Evolutionary conservation across 2,797 vertebrate genomes (phyloP).

Genomic region (Acridotheres tristis): DNA sequence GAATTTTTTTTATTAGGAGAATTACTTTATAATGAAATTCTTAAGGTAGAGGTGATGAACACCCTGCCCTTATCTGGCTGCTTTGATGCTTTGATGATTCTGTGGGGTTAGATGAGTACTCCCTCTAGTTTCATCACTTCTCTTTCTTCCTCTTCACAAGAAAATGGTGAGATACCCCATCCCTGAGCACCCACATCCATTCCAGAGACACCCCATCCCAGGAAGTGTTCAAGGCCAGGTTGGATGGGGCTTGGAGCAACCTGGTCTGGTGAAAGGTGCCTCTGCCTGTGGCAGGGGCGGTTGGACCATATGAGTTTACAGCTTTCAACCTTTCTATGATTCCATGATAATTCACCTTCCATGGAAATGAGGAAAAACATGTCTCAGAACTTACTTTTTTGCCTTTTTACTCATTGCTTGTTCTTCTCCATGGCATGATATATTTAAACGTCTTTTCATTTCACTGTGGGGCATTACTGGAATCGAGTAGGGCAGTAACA

Average conservation of each 20-base stretch:
- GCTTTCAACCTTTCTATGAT: background rate
- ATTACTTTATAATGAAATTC: slow-evolving; percentile 4
- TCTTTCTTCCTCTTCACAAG: background rate
- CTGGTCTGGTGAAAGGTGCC: background rate
- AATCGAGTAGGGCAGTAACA: background rate
- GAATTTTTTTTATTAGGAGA: background rate
- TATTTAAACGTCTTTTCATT: background rate
- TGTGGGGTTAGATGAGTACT: background rate
- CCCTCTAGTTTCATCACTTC: background rate
- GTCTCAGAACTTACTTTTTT: background rate
- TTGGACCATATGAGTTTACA: background rate
- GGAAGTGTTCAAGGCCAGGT: background rate
- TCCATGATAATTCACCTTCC: background rate
- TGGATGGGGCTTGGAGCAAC: accelerated
- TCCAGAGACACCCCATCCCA: background rate
- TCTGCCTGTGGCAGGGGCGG: accelerated
- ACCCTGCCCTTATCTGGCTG: background rate
- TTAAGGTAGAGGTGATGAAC: background rate
- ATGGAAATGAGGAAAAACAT: background rate
- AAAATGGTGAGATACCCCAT: background rate
- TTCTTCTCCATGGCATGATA: background rate
- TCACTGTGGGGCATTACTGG: background rate
- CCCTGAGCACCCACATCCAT: background rate
- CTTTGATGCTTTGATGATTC: background rate
- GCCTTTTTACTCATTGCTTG: background rate